Conservation (phyloP, 1,140 invertebrate species). For the Whitmania pigra region DNA sequence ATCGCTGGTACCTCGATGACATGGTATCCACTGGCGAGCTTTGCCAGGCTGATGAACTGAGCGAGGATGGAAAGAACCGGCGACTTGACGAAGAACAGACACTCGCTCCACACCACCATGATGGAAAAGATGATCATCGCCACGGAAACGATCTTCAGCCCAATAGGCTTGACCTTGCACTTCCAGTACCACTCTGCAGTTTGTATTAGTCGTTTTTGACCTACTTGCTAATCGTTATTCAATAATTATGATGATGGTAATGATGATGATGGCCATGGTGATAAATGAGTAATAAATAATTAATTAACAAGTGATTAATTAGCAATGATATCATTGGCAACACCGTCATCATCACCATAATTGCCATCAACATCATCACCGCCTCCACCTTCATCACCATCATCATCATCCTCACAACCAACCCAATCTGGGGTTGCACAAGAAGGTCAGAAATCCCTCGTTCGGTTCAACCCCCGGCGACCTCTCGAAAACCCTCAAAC, state of each 20-base stretch:
- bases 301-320: neutral
- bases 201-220: neutral
- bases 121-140: slow-evolving; percentile 65
- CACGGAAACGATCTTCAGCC: slow-evolving; percentile 59
- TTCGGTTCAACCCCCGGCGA: slow-evolving; percentile 1
- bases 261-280: too few relatives aligned
- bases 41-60: slow-evolving; percentile 68
- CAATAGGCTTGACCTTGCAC: slow-evolving; percentile 62
- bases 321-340: neutral
- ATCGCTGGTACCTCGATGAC: slow-evolving; percentile 70
- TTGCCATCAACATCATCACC: too few relatives aligned
- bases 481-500: slow-evolving; percentile 47
- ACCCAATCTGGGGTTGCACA: slow-evolving; percentile 36
- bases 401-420: neutral
- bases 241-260: neutral
- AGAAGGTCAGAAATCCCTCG: slow-evolving; percentile 21
- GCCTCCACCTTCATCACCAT: neutral
- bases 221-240: neutral
- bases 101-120: slow-evolving; percentile 92
- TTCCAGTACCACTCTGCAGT: slow-evolving; percentile 89
- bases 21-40: slow-evolving; percentile 74
- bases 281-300: too few relatives aligned
- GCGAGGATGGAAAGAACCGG: slow-evolving; percentile 92
- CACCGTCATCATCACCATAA: too few relatives aligned
- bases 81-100: slow-evolving; percentile 81